A percentile compares a stretch with the other conserved stretches of the same genome.
These are phyloP conservation scores for Acridotheres tristis DNA, from an alignment of 2,797 vertebrate genomes.

Conservation along the genomic window DNA sequence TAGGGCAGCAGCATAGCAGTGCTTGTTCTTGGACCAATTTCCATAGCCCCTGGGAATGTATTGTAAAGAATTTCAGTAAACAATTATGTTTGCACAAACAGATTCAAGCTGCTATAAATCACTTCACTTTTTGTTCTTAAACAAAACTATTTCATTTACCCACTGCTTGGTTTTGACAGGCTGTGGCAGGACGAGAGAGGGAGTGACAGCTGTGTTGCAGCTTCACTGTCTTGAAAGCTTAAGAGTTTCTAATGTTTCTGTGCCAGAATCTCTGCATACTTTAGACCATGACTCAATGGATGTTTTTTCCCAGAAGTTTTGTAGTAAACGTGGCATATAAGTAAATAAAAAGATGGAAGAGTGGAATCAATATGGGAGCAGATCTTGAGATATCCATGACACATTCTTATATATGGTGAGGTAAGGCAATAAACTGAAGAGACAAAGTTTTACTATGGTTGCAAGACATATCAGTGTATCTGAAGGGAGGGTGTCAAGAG, in stretches of 20 bases:
- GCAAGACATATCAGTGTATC: not conserved
- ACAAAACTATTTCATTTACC: not conserved
- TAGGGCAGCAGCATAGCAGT: not conserved
- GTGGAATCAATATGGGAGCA: not conserved
- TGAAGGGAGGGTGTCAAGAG: not conserved
- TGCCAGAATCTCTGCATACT: not conserved
- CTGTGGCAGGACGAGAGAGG: not conserved
- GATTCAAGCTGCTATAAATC: conserved; percentile 37
- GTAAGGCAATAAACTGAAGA: not conserved
- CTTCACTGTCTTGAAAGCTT: not conserved
- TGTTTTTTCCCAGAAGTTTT: not conserved
- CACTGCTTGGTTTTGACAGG: not conserved
- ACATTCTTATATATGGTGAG: accelerated
- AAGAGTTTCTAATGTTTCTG: not conserved
- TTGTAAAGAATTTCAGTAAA: conserved; percentile 31
- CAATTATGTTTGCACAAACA: conserved; percentile 32
- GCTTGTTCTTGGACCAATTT: conserved; percentile 18
- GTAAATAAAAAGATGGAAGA: not conserved
- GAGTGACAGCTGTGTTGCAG: not conserved
- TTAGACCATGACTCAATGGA: not conserved
- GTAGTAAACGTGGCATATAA: not conserved
- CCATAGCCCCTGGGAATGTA: conserved; percentile 3
- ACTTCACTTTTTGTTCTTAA: conserved; percentile 6
- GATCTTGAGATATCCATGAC: not conserved
- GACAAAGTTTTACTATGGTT: not conserved